Percentiles rank a stretch among this genome's conserved stretches.
These are phyloP conservation scores for Glomeris marginata DNA, from an alignment of 2,888 invertebrate genomes.

Conservation along the genomic window DNA sequence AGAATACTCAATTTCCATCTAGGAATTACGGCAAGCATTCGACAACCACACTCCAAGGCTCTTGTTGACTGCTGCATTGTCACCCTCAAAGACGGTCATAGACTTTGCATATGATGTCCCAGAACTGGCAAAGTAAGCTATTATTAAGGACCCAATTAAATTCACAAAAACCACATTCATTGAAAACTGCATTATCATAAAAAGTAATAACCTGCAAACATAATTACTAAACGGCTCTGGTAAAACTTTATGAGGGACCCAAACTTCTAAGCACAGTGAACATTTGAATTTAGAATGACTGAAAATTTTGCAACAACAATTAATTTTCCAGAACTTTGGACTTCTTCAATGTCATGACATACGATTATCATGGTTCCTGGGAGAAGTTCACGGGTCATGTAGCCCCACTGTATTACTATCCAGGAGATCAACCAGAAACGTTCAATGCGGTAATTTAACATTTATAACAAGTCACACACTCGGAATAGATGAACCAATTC, in stretches of 20 bases:
- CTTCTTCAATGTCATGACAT: constrained; percentile 71
- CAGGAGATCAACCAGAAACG: constrained; percentile 15
- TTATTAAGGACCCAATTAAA: background rate
- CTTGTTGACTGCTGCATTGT: constrained; percentile 63
- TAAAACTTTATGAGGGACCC: no score
- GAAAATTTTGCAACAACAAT: background rate
- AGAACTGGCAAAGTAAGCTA: constrained; percentile 22
- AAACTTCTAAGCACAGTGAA: no score
- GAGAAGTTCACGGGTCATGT: constrained; percentile 63
- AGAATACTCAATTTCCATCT: background rate
- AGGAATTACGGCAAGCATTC: constrained; percentile 51
- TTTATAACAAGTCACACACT: background rate
- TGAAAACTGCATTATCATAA: background rate
- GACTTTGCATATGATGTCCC: constrained; percentile 65
- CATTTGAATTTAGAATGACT: no score
- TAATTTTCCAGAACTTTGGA: constrained; percentile 36
- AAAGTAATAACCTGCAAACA: no score
- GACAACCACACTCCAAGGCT: constrained; percentile 46
- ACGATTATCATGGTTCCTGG: constrained; percentile 84
- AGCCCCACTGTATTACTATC: constrained; percentile 45
- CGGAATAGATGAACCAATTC: background rate
- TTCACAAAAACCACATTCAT: no score
- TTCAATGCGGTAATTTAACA: constrained; percentile 13
- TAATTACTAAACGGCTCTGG: no score
- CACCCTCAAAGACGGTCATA: constrained; percentile 82